phyloP scores from a whole-genome alignment of 2,797 vertebrate genomes.

The Distichodus sexfasciatus region DNA sequence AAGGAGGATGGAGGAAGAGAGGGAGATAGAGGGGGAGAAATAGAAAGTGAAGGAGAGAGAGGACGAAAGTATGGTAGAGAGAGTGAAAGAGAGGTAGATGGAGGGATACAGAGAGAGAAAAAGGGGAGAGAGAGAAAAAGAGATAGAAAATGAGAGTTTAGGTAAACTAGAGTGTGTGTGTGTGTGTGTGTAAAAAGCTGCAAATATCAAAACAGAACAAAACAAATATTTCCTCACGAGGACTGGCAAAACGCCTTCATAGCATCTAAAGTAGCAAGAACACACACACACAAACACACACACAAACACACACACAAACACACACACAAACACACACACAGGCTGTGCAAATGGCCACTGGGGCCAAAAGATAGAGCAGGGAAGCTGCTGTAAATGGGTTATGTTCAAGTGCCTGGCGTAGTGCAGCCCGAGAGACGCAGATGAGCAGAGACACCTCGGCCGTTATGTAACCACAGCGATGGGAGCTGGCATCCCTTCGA shows the following conservation, averaged over 20 bases:
- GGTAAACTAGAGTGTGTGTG: slow-evolving; percentile 22
- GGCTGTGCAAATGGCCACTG: background rate
- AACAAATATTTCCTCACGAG: too few relatives aligned
- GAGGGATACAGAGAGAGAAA: background rate
- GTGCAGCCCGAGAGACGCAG: background rate
- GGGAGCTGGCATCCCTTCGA: background rate
- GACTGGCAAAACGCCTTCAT: too few relatives aligned
- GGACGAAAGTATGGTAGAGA: background rate
- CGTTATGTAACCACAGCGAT: background rate
- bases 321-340: background rate
- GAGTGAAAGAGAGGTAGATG: background rate
- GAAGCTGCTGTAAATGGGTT: background rate
- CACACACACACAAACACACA: slow-evolving; percentile 19
- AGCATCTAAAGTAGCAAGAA: too few relatives aligned
- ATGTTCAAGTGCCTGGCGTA: background rate
- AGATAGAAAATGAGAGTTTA: background rate
- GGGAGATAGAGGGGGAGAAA: background rate
- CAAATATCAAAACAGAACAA: too few relatives aligned
- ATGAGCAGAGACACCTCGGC: background rate
- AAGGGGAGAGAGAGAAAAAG: background rate
- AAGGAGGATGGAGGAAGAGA: slow-evolving; percentile 2
- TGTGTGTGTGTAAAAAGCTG: background rate
- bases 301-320: slow-evolving; percentile 2
- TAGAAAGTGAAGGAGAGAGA: background rate
- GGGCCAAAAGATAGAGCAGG: background rate